phyloP scores from a whole-genome alignment of 2,113 vertebrate genomes.

The Amphilophus citrinellus region DNA sequence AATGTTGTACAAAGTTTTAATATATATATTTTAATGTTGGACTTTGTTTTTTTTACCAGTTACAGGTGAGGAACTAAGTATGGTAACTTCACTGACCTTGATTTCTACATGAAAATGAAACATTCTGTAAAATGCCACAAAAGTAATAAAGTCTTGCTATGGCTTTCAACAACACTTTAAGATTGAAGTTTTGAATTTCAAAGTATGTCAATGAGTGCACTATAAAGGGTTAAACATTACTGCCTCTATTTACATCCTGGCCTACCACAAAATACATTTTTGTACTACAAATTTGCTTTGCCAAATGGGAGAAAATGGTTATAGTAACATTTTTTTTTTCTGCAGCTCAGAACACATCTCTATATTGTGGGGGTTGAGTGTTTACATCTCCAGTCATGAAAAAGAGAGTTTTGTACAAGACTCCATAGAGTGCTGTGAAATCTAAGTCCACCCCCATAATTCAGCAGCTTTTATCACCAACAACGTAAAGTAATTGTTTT shows the following conservation, averaged over 20 bases:
- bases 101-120: too few species aligned
- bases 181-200: too few species aligned
- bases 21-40: neutral
- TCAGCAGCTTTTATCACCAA: neutral
- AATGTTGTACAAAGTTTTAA: too few species aligned
- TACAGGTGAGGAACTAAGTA: too few species aligned
- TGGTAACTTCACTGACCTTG: too few species aligned
- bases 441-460: neutral
- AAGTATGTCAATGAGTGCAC: too few species aligned
- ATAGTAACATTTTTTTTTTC: neutral
- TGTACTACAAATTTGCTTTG: slow-evolving; percentile 22
- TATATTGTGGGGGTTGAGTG: neutral
- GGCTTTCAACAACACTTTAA: too few species aligned
- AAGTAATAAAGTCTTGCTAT: too few species aligned
- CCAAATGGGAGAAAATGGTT: slow-evolving; percentile 1
- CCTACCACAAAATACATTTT: slow-evolving; percentile 6
- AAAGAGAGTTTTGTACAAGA: neutral
- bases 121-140: too few species aligned
- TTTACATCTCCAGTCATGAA: neutral
- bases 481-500: neutral
- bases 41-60: too few species aligned
- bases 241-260: slow-evolving; percentile 7
- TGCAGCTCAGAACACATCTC: neutral
- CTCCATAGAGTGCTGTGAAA: neutral
- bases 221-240: neutral